Evolutionary conservation across 2,888 invertebrate species (phyloP), one percentile per base, ranked within the genome.

Genomic region (Eupeodes luniger): DNA sequence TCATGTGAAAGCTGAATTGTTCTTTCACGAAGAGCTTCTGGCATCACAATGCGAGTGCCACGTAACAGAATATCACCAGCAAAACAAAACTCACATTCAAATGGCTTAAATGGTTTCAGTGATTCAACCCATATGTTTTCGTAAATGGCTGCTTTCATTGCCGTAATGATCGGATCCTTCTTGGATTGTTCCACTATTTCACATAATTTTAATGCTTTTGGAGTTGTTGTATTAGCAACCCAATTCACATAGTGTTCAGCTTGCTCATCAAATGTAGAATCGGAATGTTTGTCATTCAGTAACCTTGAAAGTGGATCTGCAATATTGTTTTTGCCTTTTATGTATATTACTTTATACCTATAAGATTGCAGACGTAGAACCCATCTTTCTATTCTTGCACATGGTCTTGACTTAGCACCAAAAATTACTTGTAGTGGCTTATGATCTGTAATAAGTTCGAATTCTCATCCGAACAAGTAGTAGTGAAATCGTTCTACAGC

Each of bases 61-160:
- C 51, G 51, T 51, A 51, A 51, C 14, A 51, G 14, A 53, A 16
- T 53, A 53, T 14, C 51, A 51, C 51, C 51, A 51, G 51, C 4
- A 51, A 51, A 51, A 51, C 51, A 55, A 55, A 55, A 55, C 16
- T 55, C 55, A 16, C 16, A 55, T 55, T 55, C 16, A 55, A 55
- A 55, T 5, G 55, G 6, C 16, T 16, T 55, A 16, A 55, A 55
- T 27, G 27, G 27, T 27, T 27, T 27, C 27, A 27, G 27, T 27
- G 27, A 27, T 27, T 27, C 27, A 27, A 27, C 27, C 27, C 27
- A 27, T 2, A 27, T 27, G 27, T 27, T 27, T 27, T 3, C 27
- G 27, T 27, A 27, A 27, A 27, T 27, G 27, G 27, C 27, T 27
- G 1, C 27, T 27, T 27, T 27, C 27, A 27, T 27, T 27, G 27